Evolutionary conservation across 2,797 vertebrate genomes (phyloP), one percentile per base, ranked within the genome.

Genomic region (Euthynnus affinis): DNA sequence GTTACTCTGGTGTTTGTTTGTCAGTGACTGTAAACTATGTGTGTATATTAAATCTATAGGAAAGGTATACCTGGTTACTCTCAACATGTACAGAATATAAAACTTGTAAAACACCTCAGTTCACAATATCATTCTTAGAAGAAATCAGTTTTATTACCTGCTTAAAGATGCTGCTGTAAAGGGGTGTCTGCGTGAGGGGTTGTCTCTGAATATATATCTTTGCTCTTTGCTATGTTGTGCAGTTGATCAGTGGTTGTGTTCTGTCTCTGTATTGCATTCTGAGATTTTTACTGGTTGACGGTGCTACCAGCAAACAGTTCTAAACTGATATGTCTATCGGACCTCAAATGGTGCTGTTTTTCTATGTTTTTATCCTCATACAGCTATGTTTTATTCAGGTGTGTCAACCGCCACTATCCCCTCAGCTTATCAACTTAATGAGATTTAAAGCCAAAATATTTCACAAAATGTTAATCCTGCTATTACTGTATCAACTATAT

Each of bases 271-370:
- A 90, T 86, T 84, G 90, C 87, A 88, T 93, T 93, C 81, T 76
- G 91, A 93, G 92, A 94, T 93, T 93, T 93, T 77, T 92, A 94
- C 92, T 95, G 91, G 92, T 94, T 92, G 94, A 94, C 91, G 95
- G 95, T 96, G 95, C 96, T 96, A 95, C 92, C 94, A 95, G 95
- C 95, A 95, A 92, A 94, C 94, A 90, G 93, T 95, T 95, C 88
- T 84, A 86, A 90, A 88, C 89, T 90, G 92, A 94, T 94, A 90
- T 93, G 90, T 92, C 90, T 93, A 82, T 93, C 91, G 94, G 95
- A 96, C 95, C 95, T 96, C 95, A 95, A 94, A 95, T 88, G 95
- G 96, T 96, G 96, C 95, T 96, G 94, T 94, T 96, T 95, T 95
- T 94, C 92, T 95, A 94, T 94, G 93, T 94, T 93, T 93, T 92